Percentiles rank a stretch among this genome's conserved stretches.
phyloP scores from a whole-genome alignment of 1,140 invertebrate species.

The Parasteatoda tepidariorum region DNA sequence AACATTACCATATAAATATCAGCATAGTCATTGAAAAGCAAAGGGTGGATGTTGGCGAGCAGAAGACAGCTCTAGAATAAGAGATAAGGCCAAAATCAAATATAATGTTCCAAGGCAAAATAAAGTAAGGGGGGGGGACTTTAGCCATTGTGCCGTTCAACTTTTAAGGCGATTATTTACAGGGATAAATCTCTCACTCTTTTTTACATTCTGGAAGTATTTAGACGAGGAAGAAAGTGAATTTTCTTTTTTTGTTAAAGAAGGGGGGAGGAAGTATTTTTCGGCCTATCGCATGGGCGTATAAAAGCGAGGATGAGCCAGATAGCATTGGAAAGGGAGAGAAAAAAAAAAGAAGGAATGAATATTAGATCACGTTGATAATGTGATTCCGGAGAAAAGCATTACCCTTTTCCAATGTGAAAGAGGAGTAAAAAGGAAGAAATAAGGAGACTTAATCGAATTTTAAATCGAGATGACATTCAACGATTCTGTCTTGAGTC shows the following conservation, averaged over 20 bases:
- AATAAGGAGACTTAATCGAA: neutral
- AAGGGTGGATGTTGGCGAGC: neutral
- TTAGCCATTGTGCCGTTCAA: constrained; percentile 20
- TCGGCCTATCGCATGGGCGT: neutral
- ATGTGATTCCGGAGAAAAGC: neutral
- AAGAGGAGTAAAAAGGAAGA: neutral
- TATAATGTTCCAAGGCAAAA: constrained; percentile 1
- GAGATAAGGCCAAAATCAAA: constrained; percentile 42
- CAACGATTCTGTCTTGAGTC: too few relatives aligned
- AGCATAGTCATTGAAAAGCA: constrained; percentile 34
- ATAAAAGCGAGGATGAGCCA: neutral
- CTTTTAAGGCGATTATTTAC: constrained; percentile 42
- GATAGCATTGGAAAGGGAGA: neutral
- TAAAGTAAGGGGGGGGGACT: neutral
- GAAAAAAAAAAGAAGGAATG: neutral
- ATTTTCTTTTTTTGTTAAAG: neutral
- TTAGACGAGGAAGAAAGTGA: neutral
- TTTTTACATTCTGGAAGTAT: neutral
- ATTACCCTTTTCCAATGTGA: neutral
- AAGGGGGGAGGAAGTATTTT: constrained; percentile 16
- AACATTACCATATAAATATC: constrained; percentile 55
- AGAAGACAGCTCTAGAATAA: neutral
- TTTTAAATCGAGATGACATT: neutral
- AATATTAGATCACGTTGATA: neutral
- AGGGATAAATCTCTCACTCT: neutral